Base-by-base conservation (phyloP, 2,113 vertebrate species). In the Vombatus ursinus region DNA sequence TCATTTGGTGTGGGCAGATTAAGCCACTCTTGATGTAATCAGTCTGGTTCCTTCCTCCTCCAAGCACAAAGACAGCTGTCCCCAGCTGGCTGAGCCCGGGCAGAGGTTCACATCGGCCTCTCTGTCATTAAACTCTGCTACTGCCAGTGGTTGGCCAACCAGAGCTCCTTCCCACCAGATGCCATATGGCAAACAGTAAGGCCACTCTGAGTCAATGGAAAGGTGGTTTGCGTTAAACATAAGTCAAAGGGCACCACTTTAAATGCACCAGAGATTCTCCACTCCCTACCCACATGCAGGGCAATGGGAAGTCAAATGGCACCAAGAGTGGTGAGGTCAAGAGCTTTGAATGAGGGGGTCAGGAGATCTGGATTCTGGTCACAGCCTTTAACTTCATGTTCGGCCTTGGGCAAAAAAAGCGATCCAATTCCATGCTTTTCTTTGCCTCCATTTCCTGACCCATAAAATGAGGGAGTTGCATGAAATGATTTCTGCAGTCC, bases 21-120 rank as follows among this genome's bases (percentile, higher is more conserved):
- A 96, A 95, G 68, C 5, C 6, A 54, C 3, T 92, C 9, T 91
- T 93, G 91, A 24, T 77, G 26, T 91, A 94, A 23, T 2, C 14
- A 90, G 10, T 51, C 89, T 95, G 68, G 5, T 94, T 94, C 8
- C 37, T 77, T 96, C n/a, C 90, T 77, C 26, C 91, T 93, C 37
- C 94, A 26, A 94, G 37, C 12, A 94, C 57, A 95, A 95, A 8
- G 48, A 96, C 68, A 95, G 19, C 19, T 77, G 95, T 94, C 12
- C 25, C 31, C 2, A 92, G 10, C 2, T 90, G 52, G 37, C 47
- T 50, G 44, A 96, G 51, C 91, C 52, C 95, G 49, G 92, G 94
- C 31, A 95, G 94, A 53, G 61, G 52, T 23, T 37, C 5, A 50
- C 50, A 57, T 12, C 0, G 91, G 47, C 93, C 53, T 44, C 95